phyloP scores from a whole-genome alignment of 2,888 invertebrate species.

The Acronicta leporina region DNA sequence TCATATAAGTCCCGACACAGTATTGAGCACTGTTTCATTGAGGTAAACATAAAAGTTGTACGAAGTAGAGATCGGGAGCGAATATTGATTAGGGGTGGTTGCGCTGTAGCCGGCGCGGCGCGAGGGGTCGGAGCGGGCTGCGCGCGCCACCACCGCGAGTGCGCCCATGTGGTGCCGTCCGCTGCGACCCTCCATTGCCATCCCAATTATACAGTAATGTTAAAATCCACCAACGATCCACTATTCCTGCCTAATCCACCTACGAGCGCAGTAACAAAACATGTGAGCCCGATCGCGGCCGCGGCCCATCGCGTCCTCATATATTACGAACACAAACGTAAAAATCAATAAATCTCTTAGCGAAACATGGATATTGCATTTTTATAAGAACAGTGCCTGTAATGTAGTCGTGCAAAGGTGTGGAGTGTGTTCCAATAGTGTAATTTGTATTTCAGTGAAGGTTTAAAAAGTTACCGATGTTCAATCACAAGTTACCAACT shows the following conservation, averaged over 20 bases:
- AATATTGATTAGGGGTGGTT: slow-evolving; percentile 83
- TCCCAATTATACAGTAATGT: slow-evolving; percentile 65
- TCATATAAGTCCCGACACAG: slow-evolving; percentile 29
- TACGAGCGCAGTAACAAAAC: slow-evolving; percentile 42
- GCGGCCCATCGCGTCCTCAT: slow-evolving; percentile 54
- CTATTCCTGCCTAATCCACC: slow-evolving; percentile 40
- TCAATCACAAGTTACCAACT: slow-evolving; percentile 89
- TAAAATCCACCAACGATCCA: slow-evolving; percentile 56
- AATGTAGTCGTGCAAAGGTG: slow-evolving; percentile 61
- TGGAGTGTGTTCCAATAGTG: slow-evolving; percentile 76
- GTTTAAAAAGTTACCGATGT: slow-evolving; percentile 81
- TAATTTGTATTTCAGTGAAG: slow-evolving; percentile 82
- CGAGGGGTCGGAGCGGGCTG: slow-evolving; percentile 58
- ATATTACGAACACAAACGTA: slow-evolving; percentile 64
- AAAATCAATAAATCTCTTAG: slow-evolving; percentile 83
- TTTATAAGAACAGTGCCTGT: slow-evolving; percentile 61
- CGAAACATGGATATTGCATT: slow-evolving; percentile 73
- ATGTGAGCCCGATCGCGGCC: slow-evolving; percentile 60
- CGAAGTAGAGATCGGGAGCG: slow-evolving; percentile 72
- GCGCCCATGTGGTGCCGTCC: slow-evolving; percentile 66
- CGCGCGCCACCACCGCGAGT: slow-evolving; percentile 59
- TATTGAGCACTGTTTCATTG: slow-evolving; percentile 66
- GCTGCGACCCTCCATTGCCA: slow-evolving; percentile 62
- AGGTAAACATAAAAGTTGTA: slow-evolving; percentile 75
- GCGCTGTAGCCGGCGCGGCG: slow-evolving; percentile 66